Conservation (phyloP, 2,888 invertebrate species). For the Uloborus plumipes region DNA sequence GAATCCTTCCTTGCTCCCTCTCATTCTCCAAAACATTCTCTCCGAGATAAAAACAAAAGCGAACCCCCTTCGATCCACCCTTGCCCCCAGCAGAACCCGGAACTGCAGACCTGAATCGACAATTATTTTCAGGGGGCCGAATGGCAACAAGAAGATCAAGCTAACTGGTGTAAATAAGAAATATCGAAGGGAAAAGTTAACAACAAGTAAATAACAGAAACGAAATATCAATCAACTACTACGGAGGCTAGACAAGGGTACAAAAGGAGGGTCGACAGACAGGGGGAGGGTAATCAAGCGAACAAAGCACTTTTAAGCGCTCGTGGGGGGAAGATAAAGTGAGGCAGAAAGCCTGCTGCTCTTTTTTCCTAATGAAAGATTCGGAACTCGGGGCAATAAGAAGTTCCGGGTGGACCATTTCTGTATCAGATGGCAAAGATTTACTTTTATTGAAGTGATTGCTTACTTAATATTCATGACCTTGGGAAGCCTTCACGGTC, state of each 20-base stretch:
- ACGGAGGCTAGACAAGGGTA: constrained; percentile 8
- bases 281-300: neutral
- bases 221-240: constrained; percentile 25
- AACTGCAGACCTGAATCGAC: constrained; percentile 26
- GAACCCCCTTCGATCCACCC: constrained; percentile 12
- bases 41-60: constrained; percentile 6
- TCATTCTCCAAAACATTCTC: too few relatives aligned
- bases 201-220: constrained; percentile 36
- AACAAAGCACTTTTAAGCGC: constrained; percentile 9
- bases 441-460: too few relatives aligned
- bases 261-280: constrained; percentile 33
- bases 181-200: constrained; percentile 46
- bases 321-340: neutral
- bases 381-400: too few relatives aligned
- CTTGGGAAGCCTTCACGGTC: too few relatives aligned
- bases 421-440: too few relatives aligned
- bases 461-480: too few relatives aligned
- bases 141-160: too few relatives aligned
- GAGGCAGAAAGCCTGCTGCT: constrained; percentile 5
- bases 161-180: constrained; percentile 44
- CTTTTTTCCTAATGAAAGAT: too few relatives aligned
- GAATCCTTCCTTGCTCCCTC: too few relatives aligned
- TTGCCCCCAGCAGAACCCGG: constrained; percentile 35
- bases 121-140: too few relatives aligned
- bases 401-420: too few relatives aligned